Conservation (phyloP, 2,797 vertebrate species). For the Odontamblyopus rebecca region DNA sequence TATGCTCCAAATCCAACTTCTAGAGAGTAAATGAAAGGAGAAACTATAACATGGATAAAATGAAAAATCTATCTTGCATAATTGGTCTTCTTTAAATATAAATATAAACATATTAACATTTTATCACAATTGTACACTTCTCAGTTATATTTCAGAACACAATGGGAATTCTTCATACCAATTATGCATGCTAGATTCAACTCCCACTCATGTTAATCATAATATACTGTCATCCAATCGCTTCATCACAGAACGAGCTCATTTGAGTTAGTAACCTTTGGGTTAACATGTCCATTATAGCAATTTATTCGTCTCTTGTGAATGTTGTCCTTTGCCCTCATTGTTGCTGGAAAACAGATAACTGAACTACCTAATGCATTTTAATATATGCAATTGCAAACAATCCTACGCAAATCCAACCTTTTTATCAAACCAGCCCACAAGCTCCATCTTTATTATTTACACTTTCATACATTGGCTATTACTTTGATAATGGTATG, state of each 20-base stretch:
- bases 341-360: conserved; percentile 23
- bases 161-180: background rate
- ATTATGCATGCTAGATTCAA: conserved; percentile 12
- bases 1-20: too few species aligned
- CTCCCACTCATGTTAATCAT: background rate
- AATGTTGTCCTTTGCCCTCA: conserved; percentile 31
- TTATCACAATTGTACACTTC: background rate
- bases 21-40: too few species aligned
- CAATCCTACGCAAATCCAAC: background rate
- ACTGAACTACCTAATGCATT: conserved; percentile 7
- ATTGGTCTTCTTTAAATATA: too few species aligned
- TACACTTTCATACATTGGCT: too few species aligned
- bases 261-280: conserved; percentile 19
- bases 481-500: too few species aligned
- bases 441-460: background rate
- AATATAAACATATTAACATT: too few species aligned
- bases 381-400: background rate
- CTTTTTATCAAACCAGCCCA: background rate
- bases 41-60: too few species aligned
- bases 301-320: conserved; percentile 35
- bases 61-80: too few species aligned
- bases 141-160: background rate
- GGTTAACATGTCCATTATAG: conserved; percentile 42
- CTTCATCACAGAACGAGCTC: conserved; percentile 9
- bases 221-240: background rate